These are phyloP conservation scores for Epizoanthus ramosus DNA, from an alignment of 92 coral and sea anemone species.

Conservation along the genomic window DNA sequence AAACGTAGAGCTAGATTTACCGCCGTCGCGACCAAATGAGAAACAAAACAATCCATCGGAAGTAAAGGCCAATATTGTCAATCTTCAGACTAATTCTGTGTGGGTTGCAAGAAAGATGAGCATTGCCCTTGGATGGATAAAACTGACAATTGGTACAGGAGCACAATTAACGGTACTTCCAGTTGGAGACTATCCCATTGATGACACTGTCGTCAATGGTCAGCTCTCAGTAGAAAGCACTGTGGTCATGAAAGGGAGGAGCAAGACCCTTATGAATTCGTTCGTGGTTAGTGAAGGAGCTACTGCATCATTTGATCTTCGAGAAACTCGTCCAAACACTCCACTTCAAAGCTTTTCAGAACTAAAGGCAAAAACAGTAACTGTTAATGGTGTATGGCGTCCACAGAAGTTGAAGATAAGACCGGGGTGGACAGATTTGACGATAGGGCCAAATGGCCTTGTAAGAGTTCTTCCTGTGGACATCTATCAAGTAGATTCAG, in stretches of 20 bases:
- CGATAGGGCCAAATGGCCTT: slow-evolving; percentile 65
- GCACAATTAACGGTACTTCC: slow-evolving; percentile 16
- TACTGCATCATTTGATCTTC: slow-evolving; percentile 20
- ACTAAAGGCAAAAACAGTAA: slow-evolving; percentile 21
- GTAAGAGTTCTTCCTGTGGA: slow-evolving; percentile 68
- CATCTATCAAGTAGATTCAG: slow-evolving; percentile 61
- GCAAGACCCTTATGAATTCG: slow-evolving; percentile 10
- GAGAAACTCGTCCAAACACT: slow-evolving; percentile 23
- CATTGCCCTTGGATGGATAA: slow-evolving; percentile 29
- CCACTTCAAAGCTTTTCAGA: slow-evolving; percentile 18
- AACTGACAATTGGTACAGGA: slow-evolving; percentile 17
- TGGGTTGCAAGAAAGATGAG: slow-evolving; percentile 33
- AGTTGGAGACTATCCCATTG: slow-evolving; percentile 23
- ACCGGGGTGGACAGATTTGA: slow-evolving; percentile 66
- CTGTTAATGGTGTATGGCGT: slow-evolving; percentile 24
- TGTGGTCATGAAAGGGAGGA: slow-evolving; percentile 21
- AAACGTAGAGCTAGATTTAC: slow-evolving; percentile 9
- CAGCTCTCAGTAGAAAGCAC: slow-evolving; percentile 23
- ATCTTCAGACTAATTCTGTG: slow-evolving; percentile 7
- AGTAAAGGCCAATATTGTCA: slow-evolving; percentile 11
- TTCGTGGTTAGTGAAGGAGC: slow-evolving; percentile 15
- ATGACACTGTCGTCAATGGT: slow-evolving; percentile 13
- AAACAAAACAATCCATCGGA: slow-evolving; percentile 16
- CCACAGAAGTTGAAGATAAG: slow-evolving; percentile 15
- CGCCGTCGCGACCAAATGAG: slow-evolving; percentile 9